These are phyloP conservation scores for Dendronephthya gigantea DNA, from an alignment of 64 coral and sea anemone genomes.

Conservation along the genomic window DNA sequence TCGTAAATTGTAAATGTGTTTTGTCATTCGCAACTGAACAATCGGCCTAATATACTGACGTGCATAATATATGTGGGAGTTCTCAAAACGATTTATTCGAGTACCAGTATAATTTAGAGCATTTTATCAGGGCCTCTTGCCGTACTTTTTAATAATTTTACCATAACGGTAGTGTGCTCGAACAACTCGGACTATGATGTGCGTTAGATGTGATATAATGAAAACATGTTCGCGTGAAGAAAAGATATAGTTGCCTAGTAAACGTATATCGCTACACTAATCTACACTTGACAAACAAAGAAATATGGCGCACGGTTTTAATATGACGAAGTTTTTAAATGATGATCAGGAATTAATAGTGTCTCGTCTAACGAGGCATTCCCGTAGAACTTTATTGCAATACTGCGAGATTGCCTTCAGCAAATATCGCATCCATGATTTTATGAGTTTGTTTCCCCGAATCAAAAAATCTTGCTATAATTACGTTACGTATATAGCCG, in stretches of 20 bases:
- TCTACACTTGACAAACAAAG: slow-evolving; percentile 13
- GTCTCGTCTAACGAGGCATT: background rate
- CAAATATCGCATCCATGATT: too few relatives aligned
- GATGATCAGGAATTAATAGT: background rate
- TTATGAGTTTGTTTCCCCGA: too few relatives aligned
- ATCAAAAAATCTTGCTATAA: too few relatives aligned
- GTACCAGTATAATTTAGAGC: background rate
- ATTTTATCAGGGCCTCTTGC: background rate
- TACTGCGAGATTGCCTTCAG: too few relatives aligned
- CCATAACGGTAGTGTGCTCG: background rate
- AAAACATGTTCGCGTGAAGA: background rate
- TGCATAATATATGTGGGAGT: slow-evolving; percentile 20
- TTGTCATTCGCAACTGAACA: background rate
- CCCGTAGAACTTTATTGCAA: background rate
- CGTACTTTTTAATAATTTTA: background rate
- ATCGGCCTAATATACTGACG: background rate
- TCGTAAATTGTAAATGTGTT: background rate
- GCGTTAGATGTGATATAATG: background rate
- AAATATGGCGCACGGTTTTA: slow-evolving; percentile 3
- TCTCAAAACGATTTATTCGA: slow-evolving; percentile 16
- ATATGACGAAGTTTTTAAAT: background rate
- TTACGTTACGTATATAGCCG: too few relatives aligned
- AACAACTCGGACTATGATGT: background rate
- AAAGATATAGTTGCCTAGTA: background rate
- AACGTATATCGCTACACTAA: background rate